phyloP scores from a whole-genome alignment of 1,140 invertebrate species.

The Caenorhabditis brenneri region DNA sequence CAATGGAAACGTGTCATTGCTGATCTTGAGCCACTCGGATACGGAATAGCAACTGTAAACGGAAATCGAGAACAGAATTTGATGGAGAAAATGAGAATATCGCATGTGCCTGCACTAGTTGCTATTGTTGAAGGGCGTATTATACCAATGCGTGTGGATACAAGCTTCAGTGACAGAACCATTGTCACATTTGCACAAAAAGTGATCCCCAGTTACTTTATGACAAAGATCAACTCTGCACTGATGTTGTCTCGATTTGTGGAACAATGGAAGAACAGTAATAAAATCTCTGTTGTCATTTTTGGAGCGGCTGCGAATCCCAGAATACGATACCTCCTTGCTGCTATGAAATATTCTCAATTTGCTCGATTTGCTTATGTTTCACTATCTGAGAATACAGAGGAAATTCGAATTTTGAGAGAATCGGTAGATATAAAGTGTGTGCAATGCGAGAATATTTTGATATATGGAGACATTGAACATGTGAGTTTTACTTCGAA shows the following conservation, averaged over 20 bases:
- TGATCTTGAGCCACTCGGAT: conserved; percentile 65
- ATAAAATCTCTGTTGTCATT: conserved; percentile 65
- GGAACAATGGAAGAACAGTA: conserved; percentile 64
- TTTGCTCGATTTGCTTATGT: conserved; percentile 68
- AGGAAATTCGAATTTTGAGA: conserved; percentile 48
- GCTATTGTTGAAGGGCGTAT: conserved; percentile 65
- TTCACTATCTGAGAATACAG: conserved; percentile 47
- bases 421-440: conserved; percentile 61
- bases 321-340: conserved; percentile 62
- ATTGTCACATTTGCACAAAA: conserved; percentile 66
- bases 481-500: too few species aligned
- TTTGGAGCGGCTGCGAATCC: conserved; percentile 61
- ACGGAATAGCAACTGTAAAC: conserved; percentile 66
- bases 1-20: conserved; percentile 63
- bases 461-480: conserved; percentile 68
- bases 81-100: conserved; percentile 64
- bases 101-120: conserved; percentile 60
- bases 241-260: conserved; percentile 60
- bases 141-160: conserved; percentile 59
- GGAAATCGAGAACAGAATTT: conserved; percentile 63
- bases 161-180: conserved; percentile 40
- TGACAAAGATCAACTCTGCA: conserved; percentile 57
- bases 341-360: conserved; percentile 65
- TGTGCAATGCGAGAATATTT: conserved; percentile 62
- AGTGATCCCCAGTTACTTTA: conserved; percentile 63